These are phyloP conservation scores for Gobius niger DNA, from an alignment of 2,113 vertebrate genomes.

Conservation along the genomic window DNA sequence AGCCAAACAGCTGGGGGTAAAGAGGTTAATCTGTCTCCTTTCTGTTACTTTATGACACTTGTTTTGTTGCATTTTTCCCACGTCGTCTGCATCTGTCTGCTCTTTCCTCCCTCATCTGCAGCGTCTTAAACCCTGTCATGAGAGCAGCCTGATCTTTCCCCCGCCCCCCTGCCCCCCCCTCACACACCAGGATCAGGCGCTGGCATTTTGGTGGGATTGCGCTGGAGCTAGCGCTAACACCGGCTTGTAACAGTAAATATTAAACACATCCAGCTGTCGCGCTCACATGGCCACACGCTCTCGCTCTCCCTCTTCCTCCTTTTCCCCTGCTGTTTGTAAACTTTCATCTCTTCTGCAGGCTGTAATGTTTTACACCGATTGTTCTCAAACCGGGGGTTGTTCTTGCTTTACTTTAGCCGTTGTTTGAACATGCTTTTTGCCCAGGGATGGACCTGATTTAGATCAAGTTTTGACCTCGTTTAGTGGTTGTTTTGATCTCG, in stretches of 20 bases:
- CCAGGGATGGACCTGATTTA: too few relatives aligned
- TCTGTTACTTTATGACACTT: neutral
- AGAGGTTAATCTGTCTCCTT: neutral
- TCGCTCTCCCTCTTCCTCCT: neutral
- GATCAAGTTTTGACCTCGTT: too few relatives aligned
- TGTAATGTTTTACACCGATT: slow-evolving; percentile 31
- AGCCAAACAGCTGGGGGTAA: too few relatives aligned
- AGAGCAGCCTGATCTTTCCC: slow-evolving; percentile 28
- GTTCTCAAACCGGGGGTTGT: neutral
- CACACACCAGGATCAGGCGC: slow-evolving; percentile 19
- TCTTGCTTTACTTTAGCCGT: neutral
- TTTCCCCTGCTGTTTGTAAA: neutral
- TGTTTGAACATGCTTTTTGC: neutral
- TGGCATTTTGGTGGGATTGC: slow-evolving; percentile 32
- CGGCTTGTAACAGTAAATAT: slow-evolving; percentile 48
- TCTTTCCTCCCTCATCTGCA: neutral
- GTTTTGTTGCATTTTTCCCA: neutral
- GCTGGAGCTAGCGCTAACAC: slow-evolving; percentile 18
- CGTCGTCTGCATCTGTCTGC: neutral
- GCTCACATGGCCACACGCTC: slow-evolving; percentile 26
- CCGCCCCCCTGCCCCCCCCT: neutral
- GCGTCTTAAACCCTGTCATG: slow-evolving; percentile 1
- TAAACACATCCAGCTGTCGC: slow-evolving; percentile 65
- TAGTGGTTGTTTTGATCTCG: too few relatives aligned
- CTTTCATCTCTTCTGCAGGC: slow-evolving; percentile 37